Evolutionary conservation across 1,140 invertebrate species (phyloP), one percentile per base, ranked within the genome.

Genomic region (Cheumatopsyche charites): DNA sequence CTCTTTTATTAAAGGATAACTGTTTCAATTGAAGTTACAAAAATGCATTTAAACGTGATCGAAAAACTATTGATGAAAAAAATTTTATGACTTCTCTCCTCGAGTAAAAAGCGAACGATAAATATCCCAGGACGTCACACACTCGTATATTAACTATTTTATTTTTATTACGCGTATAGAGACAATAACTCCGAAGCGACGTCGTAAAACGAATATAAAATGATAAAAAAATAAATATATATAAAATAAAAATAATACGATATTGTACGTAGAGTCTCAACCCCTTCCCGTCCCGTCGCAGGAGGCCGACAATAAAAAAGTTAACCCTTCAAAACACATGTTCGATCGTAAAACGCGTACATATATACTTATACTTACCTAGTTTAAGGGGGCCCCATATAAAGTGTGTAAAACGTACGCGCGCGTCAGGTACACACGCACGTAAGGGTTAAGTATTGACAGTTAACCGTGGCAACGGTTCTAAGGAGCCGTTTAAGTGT

Each of bases 261-360:
- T 26, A 26, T 15, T 21, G 55, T 3, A n/a, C 21, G 13, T 5
- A 3, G n/a, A 3, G 17, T 61, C 19, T 21, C 17, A 12, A 3
- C 55, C 17, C 19, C 55, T 19, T 62, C 11, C 2, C 26, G 62
- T 1, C 13, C 17, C 25, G 21, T n/a, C 25, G 11, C 26, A 25
- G 62, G 11, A 49, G 36, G 9, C 62, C 62, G 41, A 49, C 45
- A 73, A 73, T 75, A 75, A 75, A 73, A 75, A 67, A 71, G 67
- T 71, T 72, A 73, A 76, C 75, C 75, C 72, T 73, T 73, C 36
- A 58, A 45, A 76, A 76, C 75, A 76, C 67, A 76, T 76, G 75
- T 76, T 69, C 58, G 70, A 66, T 73, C 75, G 69, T 76, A 76
- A 76, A 75, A 73, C 15, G 29, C 9, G 29, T 36, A 9, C 29